phyloP scores from a whole-genome alignment of 2,797 vertebrate species.

The Gila robusta region DNA sequence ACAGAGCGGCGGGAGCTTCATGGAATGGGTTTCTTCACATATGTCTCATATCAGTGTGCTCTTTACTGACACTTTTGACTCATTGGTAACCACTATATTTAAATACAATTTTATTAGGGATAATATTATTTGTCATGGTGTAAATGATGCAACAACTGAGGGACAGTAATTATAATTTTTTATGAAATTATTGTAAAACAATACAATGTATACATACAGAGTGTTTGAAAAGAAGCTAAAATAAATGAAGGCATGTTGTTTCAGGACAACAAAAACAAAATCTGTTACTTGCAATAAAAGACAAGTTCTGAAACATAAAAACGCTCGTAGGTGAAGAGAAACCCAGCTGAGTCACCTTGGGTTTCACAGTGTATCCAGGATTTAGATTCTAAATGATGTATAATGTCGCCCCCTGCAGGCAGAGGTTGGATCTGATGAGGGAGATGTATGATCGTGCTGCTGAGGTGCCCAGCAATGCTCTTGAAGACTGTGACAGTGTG shows the following conservation, averaged over 20 bases:
- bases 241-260: background rate
- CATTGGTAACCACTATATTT: background rate
- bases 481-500: constrained; percentile 90
- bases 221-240: background rate
- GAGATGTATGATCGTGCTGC: constrained; percentile 98
- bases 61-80: background rate
- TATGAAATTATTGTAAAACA: background rate
- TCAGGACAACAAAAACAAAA: background rate
- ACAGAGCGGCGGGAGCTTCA: background rate
- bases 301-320: background rate
- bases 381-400: constrained; percentile 4
- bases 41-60: background rate
- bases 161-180: background rate
- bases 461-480: constrained; percentile 88
- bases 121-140: background rate
- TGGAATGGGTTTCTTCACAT: background rate
- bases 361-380: background rate
- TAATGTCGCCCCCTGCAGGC: constrained; percentile 78
- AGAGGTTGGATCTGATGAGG: constrained; percentile 94
- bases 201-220: background rate
- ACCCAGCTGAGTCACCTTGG: background rate
- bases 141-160: background rate
- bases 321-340: background rate
- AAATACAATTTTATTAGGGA: background rate
- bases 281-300: background rate